These are phyloP conservation scores for Leucophenga varia DNA, from an alignment of 1,140 invertebrate species.

Conservation along the genomic window DNA sequence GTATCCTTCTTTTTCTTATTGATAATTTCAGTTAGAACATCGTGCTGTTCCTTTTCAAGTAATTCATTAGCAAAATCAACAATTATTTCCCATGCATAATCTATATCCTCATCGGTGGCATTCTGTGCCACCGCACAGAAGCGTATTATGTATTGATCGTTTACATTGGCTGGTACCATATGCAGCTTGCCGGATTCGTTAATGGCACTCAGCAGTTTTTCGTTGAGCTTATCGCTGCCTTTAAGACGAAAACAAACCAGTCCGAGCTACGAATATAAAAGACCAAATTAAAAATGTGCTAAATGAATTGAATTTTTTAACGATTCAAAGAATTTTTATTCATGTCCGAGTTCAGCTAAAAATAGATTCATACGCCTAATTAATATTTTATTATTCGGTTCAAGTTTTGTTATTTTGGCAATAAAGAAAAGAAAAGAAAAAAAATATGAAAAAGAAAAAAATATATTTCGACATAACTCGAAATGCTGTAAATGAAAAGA, in stretches of 20 bases:
- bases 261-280: slow-evolving; percentile 63
- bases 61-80: slow-evolving; percentile 81
- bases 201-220: slow-evolving; percentile 89
- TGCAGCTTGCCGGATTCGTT: slow-evolving; percentile 96
- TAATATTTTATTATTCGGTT: too few relatives aligned
- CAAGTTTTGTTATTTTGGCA: too few relatives aligned
- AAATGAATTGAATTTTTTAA: too few relatives aligned
- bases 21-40: slow-evolving; percentile 68
- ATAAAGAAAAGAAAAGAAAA: too few relatives aligned
- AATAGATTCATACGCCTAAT: too few relatives aligned
- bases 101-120: slow-evolving; percentile 85
- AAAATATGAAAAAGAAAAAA: too few relatives aligned
- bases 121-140: slow-evolving; percentile 94
- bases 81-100: slow-evolving; percentile 89
- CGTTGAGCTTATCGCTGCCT: slow-evolving; percentile 88
- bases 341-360: too few relatives aligned
- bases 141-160: slow-evolving; percentile 89
- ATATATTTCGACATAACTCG: too few relatives aligned
- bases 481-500: too few relatives aligned
- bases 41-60: slow-evolving; percentile 71
- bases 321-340: too few relatives aligned
- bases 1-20: slow-evolving; percentile 70
- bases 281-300: slow-evolving; percentile 23
- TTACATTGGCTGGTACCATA: slow-evolving; percentile 93
- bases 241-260: slow-evolving; percentile 83